Conservation (phyloP, 2,113 vertebrate species). For the Psettodes erumei region DNA sequence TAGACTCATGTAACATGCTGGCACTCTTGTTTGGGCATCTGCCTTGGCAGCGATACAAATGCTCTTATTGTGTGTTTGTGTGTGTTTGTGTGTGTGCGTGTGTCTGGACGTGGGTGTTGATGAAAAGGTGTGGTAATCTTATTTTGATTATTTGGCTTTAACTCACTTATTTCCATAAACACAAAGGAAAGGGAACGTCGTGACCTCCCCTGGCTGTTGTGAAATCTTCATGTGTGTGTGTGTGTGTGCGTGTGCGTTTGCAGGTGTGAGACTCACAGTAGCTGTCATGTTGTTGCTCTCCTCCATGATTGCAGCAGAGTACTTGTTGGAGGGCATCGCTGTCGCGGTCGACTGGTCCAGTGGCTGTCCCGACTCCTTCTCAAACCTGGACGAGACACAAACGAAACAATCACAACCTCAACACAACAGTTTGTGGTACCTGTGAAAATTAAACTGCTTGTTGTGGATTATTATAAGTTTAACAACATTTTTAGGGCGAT, state of each 20-base stretch:
- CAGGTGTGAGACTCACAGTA: constrained; percentile 78
- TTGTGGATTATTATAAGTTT: too few species aligned
- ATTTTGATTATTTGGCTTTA: too few species aligned
- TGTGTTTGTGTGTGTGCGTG: constrained; percentile 15
- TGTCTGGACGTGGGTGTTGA: too few species aligned
- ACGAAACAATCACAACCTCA: neutral
- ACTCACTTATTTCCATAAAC: too few species aligned
- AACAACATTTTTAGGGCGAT: too few species aligned
- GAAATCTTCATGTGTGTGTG: constrained; percentile 13
- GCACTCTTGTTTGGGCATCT: constrained; percentile 38
- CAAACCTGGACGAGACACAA: constrained; percentile 66
- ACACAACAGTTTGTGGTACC: too few species aligned
- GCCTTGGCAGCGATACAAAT: constrained; percentile 14
- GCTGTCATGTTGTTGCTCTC: constrained; percentile 80
- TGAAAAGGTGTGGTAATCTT: too few species aligned
- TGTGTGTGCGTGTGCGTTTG: too few species aligned
- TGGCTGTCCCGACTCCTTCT: constrained; percentile 61
- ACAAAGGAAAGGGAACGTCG: neutral
- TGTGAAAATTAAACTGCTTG: too few species aligned
- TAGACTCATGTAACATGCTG: constrained; percentile 41
- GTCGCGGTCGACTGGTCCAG: constrained; percentile 55
- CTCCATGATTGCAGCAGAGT: constrained; percentile 76
- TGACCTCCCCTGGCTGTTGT: neutral
- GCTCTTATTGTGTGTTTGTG: neutral
- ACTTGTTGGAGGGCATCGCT: constrained; percentile 82